phyloP scores from a whole-genome alignment of 2,113 vertebrate species.

The Phrynosoma platyrhinos region DNA sequence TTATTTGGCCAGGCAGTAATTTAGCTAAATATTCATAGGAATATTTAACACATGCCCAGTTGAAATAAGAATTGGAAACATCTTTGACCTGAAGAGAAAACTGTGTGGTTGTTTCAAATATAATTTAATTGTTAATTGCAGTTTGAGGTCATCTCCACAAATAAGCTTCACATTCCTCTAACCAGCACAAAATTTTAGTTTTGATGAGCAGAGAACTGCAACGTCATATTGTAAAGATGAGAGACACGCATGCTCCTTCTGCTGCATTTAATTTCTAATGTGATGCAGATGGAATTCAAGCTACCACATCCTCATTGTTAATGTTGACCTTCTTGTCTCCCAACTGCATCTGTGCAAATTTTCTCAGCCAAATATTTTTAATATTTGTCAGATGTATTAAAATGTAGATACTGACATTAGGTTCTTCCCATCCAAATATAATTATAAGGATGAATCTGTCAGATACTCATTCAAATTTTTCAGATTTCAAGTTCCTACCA shows the following conservation, averaged over 20 bases:
- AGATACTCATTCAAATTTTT: no score
- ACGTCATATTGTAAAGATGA: not conserved
- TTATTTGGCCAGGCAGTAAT: not conserved
- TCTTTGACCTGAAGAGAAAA: conserved; percentile 16
- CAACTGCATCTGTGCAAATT: not conserved
- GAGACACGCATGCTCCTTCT: not conserved
- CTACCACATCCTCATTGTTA: not conserved
- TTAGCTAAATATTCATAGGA: no score
- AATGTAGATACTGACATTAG: not conserved
- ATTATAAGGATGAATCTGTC: no score
- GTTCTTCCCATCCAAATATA: not conserved
- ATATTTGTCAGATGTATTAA: not conserved
- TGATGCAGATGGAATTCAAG: not conserved
- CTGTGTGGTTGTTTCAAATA: not conserved
- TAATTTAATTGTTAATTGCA: conserved; percentile 17
- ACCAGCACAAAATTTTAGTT: conserved; percentile 7
- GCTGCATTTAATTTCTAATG: not conserved
- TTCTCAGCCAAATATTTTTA: not conserved
- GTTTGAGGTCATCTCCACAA: conserved; percentile 12
- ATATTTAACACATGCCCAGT: not conserved
- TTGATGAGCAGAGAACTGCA: not conserved
- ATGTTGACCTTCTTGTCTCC: not conserved
- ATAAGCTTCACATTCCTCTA: not conserved
- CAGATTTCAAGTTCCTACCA: no score
- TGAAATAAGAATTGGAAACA: not conserved